Evolutionary conservation across 2,113 vertebrate genomes (phyloP).

Genomic region (Odocoileus hemionus): DNA sequence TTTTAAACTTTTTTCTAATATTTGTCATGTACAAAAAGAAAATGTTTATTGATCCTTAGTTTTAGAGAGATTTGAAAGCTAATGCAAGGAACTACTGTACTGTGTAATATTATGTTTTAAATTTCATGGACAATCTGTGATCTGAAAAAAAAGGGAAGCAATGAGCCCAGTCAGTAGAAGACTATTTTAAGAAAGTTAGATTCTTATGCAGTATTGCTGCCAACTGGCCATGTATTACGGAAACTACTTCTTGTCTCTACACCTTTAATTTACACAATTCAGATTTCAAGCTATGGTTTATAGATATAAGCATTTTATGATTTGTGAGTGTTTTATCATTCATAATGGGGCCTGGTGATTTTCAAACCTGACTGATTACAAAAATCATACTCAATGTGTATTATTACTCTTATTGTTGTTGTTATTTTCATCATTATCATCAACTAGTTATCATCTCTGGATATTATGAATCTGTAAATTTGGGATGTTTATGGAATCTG

Average conservation of each 20-base stretch:
- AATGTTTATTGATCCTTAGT: not conserved
- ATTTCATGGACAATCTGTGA: not conserved
- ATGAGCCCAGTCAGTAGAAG: not conserved
- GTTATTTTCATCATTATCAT: not conserved
- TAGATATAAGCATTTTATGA: not conserved
- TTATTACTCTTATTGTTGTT: not conserved
- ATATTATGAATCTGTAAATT: not conserved
- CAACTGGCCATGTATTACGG: not conserved
- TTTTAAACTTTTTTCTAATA: not conserved
- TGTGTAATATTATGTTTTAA: not conserved
- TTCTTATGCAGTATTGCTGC: not conserved
- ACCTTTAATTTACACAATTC: not conserved
- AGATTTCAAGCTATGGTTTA: not conserved
- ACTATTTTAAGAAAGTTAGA: not conserved
- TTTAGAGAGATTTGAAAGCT: not conserved
- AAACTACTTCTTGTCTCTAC: not conserved
- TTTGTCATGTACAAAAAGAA: not conserved
- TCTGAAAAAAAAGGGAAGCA: not conserved
- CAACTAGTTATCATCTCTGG: not conserved
- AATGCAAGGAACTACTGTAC: not conserved
- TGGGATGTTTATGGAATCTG: not conserved
- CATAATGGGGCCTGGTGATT: not conserved
- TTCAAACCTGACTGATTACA: not conserved
- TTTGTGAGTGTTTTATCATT: not conserved
- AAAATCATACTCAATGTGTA: not conserved